Base-by-base conservation (phyloP, 2,113 vertebrate species). In the Channa maculata region DNA sequence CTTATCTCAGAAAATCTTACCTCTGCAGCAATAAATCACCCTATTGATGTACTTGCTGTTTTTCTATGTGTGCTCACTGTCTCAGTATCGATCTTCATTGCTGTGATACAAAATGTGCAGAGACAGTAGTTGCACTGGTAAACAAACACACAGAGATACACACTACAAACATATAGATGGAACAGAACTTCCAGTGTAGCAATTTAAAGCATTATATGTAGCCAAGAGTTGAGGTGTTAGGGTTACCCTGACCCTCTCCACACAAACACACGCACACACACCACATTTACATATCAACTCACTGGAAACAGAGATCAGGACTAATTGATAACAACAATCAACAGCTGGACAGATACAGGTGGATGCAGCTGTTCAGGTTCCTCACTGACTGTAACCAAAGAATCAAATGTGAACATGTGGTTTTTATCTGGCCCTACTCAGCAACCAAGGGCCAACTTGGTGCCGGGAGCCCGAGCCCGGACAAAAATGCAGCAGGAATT, bases 301-400 rank as follows among this genome's bases (percentile, higher is more conserved):
- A 38, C 67, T 57, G 45, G 43, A 50, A 65, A 69, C 72, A 66
- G 63, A 73, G 49, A 58, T 71, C 51, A 34, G 76, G 68, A 77
- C 65, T 90, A 90, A 89, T 86, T 89, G 76, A 71, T 79, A 70
- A 91, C 86, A 90, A 71, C 67, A 72, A 70, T 82, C 82, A 88
- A 49, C 87, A 90, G 86, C 73, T 82, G 80, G 82, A 75, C 51
- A 43, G 76, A 84, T 71, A 66, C 11, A 57, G 80, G 76, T 79
- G 84, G 74, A 49, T 84, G 77, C 65, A 83, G 67, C 52, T 46
- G 68, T 68, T 83, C 63, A 24, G 48, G 60, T 44, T 67, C 60
- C 63, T 87, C 54, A 43, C 55, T 36, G 5, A 71, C n/a, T 64
- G 48, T 57, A 58, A 82, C 71, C 54, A 39, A 12, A 24, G 39